These are phyloP conservation scores for Pegoplata infirma DNA, from an alignment of 2,888 invertebrate genomes.

Conservation along the genomic window DNA sequence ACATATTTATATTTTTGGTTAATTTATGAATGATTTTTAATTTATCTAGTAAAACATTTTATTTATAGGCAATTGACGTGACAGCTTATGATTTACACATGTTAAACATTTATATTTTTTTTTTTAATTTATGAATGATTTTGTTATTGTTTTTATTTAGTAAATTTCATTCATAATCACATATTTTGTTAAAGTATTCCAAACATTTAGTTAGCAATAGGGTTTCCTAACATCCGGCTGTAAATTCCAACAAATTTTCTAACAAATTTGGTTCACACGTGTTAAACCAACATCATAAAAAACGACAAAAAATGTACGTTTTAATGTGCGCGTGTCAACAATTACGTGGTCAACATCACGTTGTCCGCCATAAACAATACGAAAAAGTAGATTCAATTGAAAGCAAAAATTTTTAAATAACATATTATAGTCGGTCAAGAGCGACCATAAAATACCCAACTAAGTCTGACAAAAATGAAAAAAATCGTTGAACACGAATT, in stretches of 20 bases:
- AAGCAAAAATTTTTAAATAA: no score
- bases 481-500: no score
- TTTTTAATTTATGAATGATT: neutral
- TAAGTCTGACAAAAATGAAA: no score
- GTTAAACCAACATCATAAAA: neutral
- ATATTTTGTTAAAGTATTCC: neutral
- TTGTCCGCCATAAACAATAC: neutral
- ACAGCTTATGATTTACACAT: neutral
- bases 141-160: neutral
- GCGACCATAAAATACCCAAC: no score
- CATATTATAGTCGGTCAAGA: no score
- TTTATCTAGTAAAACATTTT: neutral
- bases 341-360: neutral
- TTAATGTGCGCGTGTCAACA: neutral
- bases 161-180: neutral
- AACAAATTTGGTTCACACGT: neutral
- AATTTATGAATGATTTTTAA: neutral
- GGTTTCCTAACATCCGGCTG: neutral
- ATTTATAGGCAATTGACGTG: neutral
- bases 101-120: neutral
- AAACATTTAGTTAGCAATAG: neutral
- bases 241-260: neutral
- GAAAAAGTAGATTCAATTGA: neutral
- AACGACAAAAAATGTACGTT: neutral
- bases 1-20: neutral